Conservation (phyloP, 1,140 invertebrate species). For the Brachionus rubens region DNA sequence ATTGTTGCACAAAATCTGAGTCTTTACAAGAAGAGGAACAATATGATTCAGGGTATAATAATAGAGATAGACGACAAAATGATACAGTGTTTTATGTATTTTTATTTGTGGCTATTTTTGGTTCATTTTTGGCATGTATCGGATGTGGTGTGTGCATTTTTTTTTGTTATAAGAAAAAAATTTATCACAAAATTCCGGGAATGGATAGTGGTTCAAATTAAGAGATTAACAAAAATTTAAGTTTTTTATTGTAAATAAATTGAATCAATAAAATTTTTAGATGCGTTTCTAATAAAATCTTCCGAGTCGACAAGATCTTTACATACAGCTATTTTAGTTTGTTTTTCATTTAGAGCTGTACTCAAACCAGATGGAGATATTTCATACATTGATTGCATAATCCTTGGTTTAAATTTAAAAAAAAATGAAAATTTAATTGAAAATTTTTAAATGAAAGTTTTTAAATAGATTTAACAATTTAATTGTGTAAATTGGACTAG, state of each 20-base stretch:
- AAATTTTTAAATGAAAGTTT: not conserved
- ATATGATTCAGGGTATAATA: not conserved
- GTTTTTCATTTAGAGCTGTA: constrained; percentile 11
- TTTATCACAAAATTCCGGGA: not conserved
- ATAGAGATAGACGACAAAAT: not conserved
- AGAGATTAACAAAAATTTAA: too few species aligned
- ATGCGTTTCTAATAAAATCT: constrained; percentile 12
- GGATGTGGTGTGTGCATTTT: not conserved
- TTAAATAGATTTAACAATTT: too few species aligned
- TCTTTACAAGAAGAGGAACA: not conserved
- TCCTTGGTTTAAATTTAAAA: not conserved
- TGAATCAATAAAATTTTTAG: constrained; percentile 33
- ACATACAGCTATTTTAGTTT: not conserved
- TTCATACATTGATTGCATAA: constrained; percentile 28
- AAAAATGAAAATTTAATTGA: not conserved
- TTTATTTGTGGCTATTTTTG: not conserved
- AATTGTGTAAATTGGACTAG: too few species aligned
- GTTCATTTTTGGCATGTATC: too few species aligned
- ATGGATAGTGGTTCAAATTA: too few species aligned
- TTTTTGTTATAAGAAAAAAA: not conserved
- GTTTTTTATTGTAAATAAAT: not conserved
- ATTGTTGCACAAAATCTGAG: not conserved
- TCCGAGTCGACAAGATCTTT: not conserved
- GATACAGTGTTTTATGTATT: not conserved
- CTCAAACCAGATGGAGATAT: not conserved